Percentiles rank a stretch among this genome's conserved stretches.
phyloP scores from a whole-genome alignment of 2,113 vertebrate genomes.

The Drymodes brunneopygia region DNA sequence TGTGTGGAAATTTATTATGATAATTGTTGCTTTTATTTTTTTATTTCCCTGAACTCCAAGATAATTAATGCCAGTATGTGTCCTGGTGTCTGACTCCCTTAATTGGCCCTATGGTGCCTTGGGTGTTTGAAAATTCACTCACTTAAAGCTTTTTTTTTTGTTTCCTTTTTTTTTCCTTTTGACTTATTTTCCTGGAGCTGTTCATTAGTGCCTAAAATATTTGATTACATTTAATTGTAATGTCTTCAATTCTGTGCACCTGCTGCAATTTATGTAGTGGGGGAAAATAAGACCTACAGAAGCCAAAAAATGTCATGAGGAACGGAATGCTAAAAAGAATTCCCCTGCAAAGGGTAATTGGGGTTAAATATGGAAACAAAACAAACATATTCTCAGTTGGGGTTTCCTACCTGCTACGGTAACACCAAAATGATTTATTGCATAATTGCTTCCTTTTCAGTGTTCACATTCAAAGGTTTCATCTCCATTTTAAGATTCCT shows the following conservation, averaged over 20 bases:
- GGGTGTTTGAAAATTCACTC: constrained; percentile 78
- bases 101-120: constrained; percentile 79
- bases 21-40: constrained; percentile 85
- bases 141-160: constrained; percentile 54
- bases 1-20: constrained; percentile 80
- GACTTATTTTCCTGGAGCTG: constrained; percentile 79
- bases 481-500: neutral
- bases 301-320: constrained; percentile 55
- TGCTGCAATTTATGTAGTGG: constrained; percentile 75
- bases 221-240: constrained; percentile 85
- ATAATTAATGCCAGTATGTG: constrained; percentile 83
- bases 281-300: constrained; percentile 59
- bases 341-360: constrained; percentile 71
- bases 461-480: neutral
- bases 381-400: constrained; percentile 62
- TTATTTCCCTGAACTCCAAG: constrained; percentile 81
- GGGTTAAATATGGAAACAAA: constrained; percentile 76
- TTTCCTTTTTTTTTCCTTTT: constrained; percentile 34
- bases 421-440: constrained; percentile 10
- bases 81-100: constrained; percentile 81
- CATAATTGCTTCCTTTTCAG: neutral
- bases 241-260: constrained; percentile 79
- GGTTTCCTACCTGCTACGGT: constrained; percentile 35
- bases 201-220: constrained; percentile 85
- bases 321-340: constrained; percentile 73